phyloP scores from a whole-genome alignment of 2,888 invertebrate genomes.

The Altica lythri region DNA sequence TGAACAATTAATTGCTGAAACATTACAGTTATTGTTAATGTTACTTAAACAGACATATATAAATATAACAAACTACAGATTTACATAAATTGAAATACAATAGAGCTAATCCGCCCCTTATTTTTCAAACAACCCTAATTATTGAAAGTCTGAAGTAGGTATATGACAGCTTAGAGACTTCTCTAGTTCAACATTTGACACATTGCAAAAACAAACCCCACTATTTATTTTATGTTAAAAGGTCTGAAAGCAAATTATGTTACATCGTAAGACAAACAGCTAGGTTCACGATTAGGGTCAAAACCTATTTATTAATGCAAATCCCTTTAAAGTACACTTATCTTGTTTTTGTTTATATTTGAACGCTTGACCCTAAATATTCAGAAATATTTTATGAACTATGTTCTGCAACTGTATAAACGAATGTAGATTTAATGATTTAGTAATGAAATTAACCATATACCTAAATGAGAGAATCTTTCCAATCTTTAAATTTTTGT shows the following conservation, averaged over 20 bases:
- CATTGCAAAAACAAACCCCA: conserved; percentile 48
- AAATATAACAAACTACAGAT: not conserved
- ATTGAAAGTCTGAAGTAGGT: not conserved
- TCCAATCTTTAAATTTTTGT: no score
- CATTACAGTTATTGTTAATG: no score
- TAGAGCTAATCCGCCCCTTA: not conserved
- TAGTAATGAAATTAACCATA: no score
- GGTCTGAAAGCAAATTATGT: conserved; percentile 48
- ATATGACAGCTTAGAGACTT: conserved; percentile 36
- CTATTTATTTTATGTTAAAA: conserved; percentile 51
- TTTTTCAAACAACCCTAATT: conserved; percentile 26
- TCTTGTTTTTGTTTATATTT: no score
- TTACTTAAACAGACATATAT: no score
- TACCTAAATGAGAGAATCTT: no score
- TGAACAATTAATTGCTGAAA: no score
- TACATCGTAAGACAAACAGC: conserved; percentile 34
- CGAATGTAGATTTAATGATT: no score
- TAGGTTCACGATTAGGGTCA: conserved; percentile 28
- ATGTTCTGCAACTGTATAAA: no score
- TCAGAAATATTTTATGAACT: no score
- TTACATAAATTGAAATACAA: not conserved
- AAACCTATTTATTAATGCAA: conserved; percentile 35
- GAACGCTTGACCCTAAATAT: no score
- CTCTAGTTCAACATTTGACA: conserved; percentile 45
- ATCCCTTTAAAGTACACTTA: conserved; percentile 26